Conservation (phyloP, 1,140 invertebrate species). For the Tetraneura akinire region DNA sequence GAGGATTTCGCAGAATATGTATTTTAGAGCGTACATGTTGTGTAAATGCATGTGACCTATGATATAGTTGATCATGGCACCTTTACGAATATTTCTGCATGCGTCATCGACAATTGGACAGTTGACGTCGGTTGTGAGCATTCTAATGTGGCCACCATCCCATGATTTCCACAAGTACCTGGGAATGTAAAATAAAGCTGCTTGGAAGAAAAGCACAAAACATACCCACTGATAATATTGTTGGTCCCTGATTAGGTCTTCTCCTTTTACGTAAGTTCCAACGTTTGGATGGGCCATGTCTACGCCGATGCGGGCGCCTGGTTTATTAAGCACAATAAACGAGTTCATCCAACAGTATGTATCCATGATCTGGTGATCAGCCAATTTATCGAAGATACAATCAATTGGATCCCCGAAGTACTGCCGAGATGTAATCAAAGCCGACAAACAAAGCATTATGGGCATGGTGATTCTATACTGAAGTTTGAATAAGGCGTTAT, state of each 20-base stretch:
- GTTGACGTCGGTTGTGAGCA: slow-evolving; percentile 58
- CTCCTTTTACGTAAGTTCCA: slow-evolving; percentile 57
- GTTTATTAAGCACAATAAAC: slow-evolving; percentile 66
- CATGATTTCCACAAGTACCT: slow-evolving; percentile 75
- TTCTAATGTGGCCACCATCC: slow-evolving; percentile 68
- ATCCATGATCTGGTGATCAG: slow-evolving; percentile 65
- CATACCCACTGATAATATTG: slow-evolving; percentile 90
- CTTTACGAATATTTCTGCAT: slow-evolving; percentile 62
- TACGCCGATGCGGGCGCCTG: slow-evolving; percentile 54
- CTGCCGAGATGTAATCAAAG: slow-evolving; percentile 88
- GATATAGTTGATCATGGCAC: slow-evolving; percentile 56
- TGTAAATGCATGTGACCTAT: slow-evolving; percentile 55
- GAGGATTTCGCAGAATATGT: slow-evolving; percentile 61
- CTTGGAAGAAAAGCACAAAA: slow-evolving; percentile 78
- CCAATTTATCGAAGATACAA: slow-evolving; percentile 73
- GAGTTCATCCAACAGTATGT: slow-evolving; percentile 78
- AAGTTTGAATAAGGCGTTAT: slow-evolving; percentile 91
- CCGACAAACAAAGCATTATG: slow-evolving; percentile 83
- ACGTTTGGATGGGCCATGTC: slow-evolving; percentile 57
- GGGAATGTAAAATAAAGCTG: slow-evolving; percentile 73
- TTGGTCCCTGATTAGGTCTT: slow-evolving; percentile 67
- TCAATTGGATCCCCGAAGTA: slow-evolving; percentile 95
- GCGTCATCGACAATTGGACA: slow-evolving; percentile 62
- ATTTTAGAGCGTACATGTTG: slow-evolving; percentile 60
- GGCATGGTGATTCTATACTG: slow-evolving; percentile 94